Evolutionary conservation across 2,113 vertebrate species (phyloP).

Genomic region (Oreochromis niloticus): DNA sequence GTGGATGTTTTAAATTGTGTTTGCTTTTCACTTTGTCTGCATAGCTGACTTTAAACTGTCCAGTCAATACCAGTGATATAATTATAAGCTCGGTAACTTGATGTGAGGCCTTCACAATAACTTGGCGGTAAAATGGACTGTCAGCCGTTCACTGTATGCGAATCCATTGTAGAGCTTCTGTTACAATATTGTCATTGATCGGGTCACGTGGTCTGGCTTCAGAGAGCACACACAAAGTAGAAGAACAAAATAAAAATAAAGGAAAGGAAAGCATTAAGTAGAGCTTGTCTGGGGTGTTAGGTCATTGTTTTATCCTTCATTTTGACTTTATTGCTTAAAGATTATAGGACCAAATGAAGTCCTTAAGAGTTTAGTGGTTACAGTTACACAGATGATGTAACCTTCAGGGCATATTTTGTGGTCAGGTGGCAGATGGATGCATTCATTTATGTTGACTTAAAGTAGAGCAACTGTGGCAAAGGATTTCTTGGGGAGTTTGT

Average conservation of each 20-base stretch:
- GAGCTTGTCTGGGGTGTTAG: neutral
- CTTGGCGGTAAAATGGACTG: neutral
- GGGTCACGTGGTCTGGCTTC: neutral
- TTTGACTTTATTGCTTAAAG: neutral
- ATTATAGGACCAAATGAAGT: neutral
- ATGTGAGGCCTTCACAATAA: neutral
- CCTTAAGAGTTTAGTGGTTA: neutral
- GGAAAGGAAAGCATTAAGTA: neutral
- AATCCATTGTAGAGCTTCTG: neutral
- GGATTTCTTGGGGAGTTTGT: neutral
- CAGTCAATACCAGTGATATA: neutral
- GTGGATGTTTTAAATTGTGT: neutral
- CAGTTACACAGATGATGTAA: neutral
- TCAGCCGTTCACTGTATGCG: neutral
- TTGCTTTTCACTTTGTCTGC: neutral
- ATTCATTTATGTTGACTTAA: neutral
- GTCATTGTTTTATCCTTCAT: neutral
- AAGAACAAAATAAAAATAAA: neutral
- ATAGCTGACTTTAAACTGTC: neutral
- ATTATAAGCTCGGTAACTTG: neutral
- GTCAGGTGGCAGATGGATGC: neutral
- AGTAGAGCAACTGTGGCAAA: neutral
- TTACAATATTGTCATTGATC: neutral
- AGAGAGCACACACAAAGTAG: neutral
- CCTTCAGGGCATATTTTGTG: neutral